Evolutionary conservation across 2,797 vertebrate genomes (phyloP).

Genomic region (Liasis olivaceus): DNA sequence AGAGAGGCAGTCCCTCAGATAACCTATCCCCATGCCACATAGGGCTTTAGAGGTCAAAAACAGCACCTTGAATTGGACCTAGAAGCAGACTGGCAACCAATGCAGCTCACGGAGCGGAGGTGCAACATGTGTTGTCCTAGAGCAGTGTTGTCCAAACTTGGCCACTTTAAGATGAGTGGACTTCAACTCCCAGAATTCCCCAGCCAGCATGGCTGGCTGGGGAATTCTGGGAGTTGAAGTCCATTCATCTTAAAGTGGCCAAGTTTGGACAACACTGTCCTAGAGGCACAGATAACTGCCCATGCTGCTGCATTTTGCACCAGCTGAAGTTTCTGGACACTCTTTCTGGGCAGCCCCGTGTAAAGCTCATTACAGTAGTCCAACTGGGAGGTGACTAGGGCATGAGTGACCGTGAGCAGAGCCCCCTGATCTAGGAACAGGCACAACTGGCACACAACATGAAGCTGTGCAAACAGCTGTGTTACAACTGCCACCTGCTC

Average conservation of each 20-base stretch:
- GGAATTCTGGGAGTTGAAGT: no score
- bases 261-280: neutral
- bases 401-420: neutral
- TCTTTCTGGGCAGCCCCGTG: neutral
- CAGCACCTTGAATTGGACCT: neutral
- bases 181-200: no score
- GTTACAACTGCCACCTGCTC: no score
- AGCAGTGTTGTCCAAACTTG: no score
- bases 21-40: neutral
- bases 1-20: neutral
- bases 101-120: neutral
- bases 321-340: neutral
- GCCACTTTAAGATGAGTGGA: no score
- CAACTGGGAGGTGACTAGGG: neutral
- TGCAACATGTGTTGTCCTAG: neutral
- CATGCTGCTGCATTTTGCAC: neutral
- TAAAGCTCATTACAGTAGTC: neutral
- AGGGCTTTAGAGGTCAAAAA: neutral
- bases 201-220: no score
- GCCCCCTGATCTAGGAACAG: neutral
- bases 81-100: neutral
- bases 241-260: no score
- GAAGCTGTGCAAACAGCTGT: no score
- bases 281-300: neutral
- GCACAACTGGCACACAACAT: neutral